These are phyloP conservation scores for Helicoverpa assulta DNA, from an alignment of 2,888 invertebrate species.

Conservation along the genomic window DNA sequence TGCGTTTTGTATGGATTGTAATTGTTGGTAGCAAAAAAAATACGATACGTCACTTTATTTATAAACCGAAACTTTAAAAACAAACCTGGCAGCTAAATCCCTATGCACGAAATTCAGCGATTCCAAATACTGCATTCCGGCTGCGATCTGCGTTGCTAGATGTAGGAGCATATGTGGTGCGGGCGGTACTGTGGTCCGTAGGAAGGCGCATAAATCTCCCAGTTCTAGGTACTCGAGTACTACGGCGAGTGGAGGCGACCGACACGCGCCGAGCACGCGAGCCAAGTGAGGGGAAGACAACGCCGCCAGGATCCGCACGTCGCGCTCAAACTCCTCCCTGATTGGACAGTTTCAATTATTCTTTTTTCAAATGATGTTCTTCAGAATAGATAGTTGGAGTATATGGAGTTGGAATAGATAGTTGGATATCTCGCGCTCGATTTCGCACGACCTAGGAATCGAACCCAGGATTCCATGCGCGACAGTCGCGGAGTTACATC, in stretches of 20 bases:
- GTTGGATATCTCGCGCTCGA: too few relatives aligned
- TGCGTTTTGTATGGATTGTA: too few relatives aligned
- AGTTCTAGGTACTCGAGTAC: conserved; percentile 96
- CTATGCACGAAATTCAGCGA: conserved; percentile 97
- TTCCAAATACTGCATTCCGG: conserved; percentile 97
- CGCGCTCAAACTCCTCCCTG: conserved; percentile 96
- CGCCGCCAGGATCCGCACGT: conserved; percentile 96
- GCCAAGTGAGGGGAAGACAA: conserved; percentile 94
- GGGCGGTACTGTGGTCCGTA: conserved; percentile 93
- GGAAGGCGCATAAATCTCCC: conserved; percentile 95
- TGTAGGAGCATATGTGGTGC: conserved; percentile 93
- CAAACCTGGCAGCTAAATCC: conserved; percentile 95
- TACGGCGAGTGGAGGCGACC: conserved; percentile 94
- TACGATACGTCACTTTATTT: too few relatives aligned
- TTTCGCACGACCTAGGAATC: too few relatives aligned
- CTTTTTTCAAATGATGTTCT: too few relatives aligned
- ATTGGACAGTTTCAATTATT: too few relatives aligned
- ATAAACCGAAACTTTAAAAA: neutral
- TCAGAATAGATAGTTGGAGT: too few relatives aligned
- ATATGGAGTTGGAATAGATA: too few relatives aligned
- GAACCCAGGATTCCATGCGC: too few relatives aligned
- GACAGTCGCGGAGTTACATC: too few relatives aligned
- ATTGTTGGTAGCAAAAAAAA: too few relatives aligned
- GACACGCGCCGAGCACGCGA: conserved; percentile 94
- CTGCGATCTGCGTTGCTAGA: conserved; percentile 96